Evolutionary conservation across 2,113 vertebrate genomes (phyloP).

Genomic region (Chionomys nivalis): DNA sequence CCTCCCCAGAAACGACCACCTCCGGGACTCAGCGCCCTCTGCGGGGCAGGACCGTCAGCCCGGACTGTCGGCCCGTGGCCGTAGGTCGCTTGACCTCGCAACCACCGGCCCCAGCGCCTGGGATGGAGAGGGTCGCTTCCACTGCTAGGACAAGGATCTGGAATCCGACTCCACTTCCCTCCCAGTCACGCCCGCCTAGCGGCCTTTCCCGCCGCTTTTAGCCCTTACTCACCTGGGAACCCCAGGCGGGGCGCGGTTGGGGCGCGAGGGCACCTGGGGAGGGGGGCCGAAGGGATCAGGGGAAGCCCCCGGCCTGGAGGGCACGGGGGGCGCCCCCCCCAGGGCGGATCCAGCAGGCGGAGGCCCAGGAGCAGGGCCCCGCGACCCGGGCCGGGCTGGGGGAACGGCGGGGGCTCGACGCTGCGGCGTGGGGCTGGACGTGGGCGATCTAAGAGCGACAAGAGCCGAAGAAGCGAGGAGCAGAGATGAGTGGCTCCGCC

Average conservation of each 20-base stretch:
- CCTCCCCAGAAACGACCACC: conserved; percentile 61
- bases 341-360: conserved; percentile 91
- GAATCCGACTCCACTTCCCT: conserved; percentile 38
- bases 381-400: conserved; percentile 93
- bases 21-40: conserved; percentile 71
- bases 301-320: conserved; percentile 97
- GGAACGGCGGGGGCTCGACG: conserved; percentile 96
- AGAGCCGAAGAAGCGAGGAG: background rate
- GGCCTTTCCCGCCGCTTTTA: background rate
- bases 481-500: conserved; percentile 42
- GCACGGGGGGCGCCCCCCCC: conserved; percentile 94
- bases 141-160: background rate
- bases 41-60: conserved; percentile 37
- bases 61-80: conserved; percentile 6
- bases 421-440: conserved; percentile 96
- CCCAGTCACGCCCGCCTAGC: conserved; percentile 1
- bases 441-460: conserved; percentile 91
- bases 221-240: conserved; percentile 95
- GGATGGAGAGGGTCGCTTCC: conserved; percentile 21
- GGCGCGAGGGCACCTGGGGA: conserved; percentile 96
- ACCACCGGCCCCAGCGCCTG: background rate
- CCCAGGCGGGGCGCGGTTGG: conserved; percentile 97
- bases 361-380: conserved; percentile 95
- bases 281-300: conserved; percentile 96
- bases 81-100: background rate